Conservation (phyloP, 2,113 vertebrate species). For the Triplophysa tibetana region DNA sequence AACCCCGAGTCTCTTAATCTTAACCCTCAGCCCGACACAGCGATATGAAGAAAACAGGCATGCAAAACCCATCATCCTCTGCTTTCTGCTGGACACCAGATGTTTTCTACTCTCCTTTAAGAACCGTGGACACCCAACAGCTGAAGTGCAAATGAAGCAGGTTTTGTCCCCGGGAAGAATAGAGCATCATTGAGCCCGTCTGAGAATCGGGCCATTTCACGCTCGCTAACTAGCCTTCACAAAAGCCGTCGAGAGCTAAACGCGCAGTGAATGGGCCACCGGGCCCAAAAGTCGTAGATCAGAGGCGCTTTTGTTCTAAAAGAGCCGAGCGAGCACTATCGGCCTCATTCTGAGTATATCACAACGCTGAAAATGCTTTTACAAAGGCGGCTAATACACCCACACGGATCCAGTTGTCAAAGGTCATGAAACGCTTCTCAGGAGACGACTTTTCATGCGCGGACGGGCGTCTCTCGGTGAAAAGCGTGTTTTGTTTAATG, state of each 20-base stretch:
- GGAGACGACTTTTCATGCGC: conserved; percentile 41
- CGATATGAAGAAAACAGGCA: conserved; percentile 67
- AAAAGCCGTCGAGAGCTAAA: conserved; percentile 54
- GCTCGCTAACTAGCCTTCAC: conserved; percentile 56
- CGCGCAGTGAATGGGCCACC: conserved; percentile 54
- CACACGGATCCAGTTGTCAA: conserved; percentile 58
- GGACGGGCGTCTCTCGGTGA: conserved; percentile 23
- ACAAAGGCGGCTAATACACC: conserved; percentile 76
- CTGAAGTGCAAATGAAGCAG: conserved; percentile 58
- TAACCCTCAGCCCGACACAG: conserved; percentile 61
- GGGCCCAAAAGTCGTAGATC: conserved; percentile 64
- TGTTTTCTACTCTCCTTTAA: conserved; percentile 51
- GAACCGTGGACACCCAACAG: conserved; percentile 47
- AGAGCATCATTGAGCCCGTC: conserved; percentile 49
- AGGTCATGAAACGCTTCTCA: conserved; percentile 56
- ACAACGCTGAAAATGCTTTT: conserved; percentile 68
- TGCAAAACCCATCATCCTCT: conserved; percentile 46
- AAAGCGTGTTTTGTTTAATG: conserved; percentile 42
- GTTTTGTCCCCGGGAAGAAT: conserved; percentile 53
- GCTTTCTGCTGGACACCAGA: conserved; percentile 51
- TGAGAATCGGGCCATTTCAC: conserved; percentile 55
- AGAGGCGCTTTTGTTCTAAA: conserved; percentile 69
- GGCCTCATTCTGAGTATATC: conserved; percentile 77
- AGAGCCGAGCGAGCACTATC: conserved; percentile 65
- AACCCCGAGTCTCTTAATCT: neutral